phyloP scores from a whole-genome alignment of 2,888 invertebrate species.

The Acronicta alni region DNA sequence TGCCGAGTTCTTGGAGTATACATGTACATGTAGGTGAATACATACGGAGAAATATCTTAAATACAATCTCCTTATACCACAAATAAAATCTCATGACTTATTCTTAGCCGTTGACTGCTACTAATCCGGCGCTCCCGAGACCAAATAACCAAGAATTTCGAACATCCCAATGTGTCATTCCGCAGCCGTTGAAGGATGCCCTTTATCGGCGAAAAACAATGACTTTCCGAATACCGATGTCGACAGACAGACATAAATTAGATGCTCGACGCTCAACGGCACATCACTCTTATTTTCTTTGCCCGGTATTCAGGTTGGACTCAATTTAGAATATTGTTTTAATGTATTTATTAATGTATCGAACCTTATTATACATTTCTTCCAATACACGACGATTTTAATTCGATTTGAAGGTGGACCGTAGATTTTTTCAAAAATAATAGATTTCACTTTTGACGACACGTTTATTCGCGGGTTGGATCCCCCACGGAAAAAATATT shows the following conservation, averaged over 20 bases:
- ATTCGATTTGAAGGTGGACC: too few species aligned
- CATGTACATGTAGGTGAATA: too few species aligned
- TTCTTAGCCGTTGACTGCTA: conserved; percentile 16
- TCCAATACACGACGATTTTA: too few species aligned
- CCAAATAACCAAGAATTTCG: conserved; percentile 27
- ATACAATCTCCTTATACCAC: neutral
- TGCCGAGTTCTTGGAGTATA: too few species aligned
- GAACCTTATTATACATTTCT: too few species aligned
- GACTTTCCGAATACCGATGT: conserved; percentile 43
- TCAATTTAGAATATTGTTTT: conserved; percentile 50
- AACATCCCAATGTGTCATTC: conserved; percentile 43
- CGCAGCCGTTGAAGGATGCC: conserved; percentile 21
- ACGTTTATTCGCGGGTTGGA: too few species aligned
- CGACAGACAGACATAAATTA: conserved; percentile 47
- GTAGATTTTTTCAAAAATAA: too few species aligned
- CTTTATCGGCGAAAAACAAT: conserved; percentile 56
- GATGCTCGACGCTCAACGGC: conserved; percentile 25
- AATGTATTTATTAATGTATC: conserved; percentile 54
- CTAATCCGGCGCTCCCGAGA: conserved; percentile 17
- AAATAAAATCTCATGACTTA: conserved; percentile 9
- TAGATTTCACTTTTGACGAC: too few species aligned
- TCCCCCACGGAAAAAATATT: too few species aligned
- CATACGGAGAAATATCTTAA: too few species aligned
- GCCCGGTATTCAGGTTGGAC: conserved; percentile 54
- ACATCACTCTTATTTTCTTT: conserved; percentile 44